Percentiles rank a stretch among this genome's conserved stretches.
These are phyloP conservation scores for Origma solitaria DNA, from an alignment of 2,113 vertebrate species.

Conservation along the genomic window DNA sequence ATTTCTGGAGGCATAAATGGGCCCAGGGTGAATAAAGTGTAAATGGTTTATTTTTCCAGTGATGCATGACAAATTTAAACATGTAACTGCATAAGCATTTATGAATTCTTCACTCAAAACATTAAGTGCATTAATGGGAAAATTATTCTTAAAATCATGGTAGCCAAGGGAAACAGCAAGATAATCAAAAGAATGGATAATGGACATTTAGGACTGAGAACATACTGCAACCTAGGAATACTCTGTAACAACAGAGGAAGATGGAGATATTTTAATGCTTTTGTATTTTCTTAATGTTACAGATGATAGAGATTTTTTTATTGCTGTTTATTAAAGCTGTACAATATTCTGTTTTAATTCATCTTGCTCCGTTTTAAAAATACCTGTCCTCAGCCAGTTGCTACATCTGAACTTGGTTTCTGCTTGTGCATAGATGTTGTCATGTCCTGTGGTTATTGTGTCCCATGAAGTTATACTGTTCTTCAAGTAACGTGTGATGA, in stretches of 20 bases:
- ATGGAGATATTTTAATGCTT: not conserved
- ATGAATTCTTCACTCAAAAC: not conserved
- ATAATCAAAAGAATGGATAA: not conserved
- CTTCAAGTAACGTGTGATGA: not conserved
- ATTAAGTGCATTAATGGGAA: not conserved
- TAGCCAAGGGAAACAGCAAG: not conserved
- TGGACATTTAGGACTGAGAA: not conserved
- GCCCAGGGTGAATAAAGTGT: not conserved
- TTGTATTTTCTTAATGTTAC: not conserved
- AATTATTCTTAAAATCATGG: not conserved
- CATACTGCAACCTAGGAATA: not conserved
- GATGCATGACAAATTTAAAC: not conserved
- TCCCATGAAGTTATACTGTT: not conserved
- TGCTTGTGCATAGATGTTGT: not conserved
- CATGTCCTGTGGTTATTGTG: not conserved
- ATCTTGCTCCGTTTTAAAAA: not conserved
- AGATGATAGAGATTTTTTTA: not conserved
- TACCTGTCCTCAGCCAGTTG: not conserved
- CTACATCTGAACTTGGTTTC: not conserved
- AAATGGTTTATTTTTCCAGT: slow-evolving; percentile 17
- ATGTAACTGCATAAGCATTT: not conserved
- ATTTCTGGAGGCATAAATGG: slow-evolving; percentile 3
- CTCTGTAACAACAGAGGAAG: not conserved
- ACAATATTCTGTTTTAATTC: not conserved
- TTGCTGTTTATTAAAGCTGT: not conserved